Evolutionary conservation across 2,888 invertebrate species (phyloP).

Genomic region (Tetragonula carbonaria): DNA sequence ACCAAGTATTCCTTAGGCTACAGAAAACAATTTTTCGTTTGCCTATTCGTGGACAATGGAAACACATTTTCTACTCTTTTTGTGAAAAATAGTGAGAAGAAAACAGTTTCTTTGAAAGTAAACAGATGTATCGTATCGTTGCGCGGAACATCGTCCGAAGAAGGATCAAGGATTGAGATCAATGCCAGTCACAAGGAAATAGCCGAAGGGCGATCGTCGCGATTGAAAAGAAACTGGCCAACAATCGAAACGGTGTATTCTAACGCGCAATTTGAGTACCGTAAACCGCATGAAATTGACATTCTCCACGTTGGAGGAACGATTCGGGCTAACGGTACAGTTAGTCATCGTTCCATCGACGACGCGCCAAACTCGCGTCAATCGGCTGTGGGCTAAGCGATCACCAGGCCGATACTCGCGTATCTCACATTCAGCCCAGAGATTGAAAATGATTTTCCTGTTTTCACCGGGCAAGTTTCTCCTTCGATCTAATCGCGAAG

Average conservation of each 20-base stretch:
- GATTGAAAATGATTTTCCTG: slow-evolving; percentile 1
- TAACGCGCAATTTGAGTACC: slow-evolving; percentile 79
- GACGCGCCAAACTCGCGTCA: slow-evolving; percentile 68
- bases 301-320: slow-evolving; percentile 78
- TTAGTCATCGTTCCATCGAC: slow-evolving; percentile 78
- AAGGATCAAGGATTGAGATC: background rate
- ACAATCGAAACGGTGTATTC: slow-evolving; percentile 68
- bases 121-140: no score
- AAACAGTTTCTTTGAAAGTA: no score
- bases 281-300: slow-evolving; percentile 82
- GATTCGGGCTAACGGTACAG: slow-evolving; percentile 82
- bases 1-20: no score
- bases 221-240: slow-evolving; percentile 31
- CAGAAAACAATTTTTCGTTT: no score
- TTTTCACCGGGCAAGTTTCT: background rate
- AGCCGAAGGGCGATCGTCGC: background rate
- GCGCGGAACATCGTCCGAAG: no score
- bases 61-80: no score
- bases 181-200: background rate
- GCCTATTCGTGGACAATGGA: no score
- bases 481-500: background rate
- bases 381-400: slow-evolving; percentile 26
- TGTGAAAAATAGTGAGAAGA: no score
- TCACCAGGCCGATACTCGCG: background rate
- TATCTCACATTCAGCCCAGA: background rate